Conservation (phyloP, 23 tunicate species). For the Phallusia fumigata region DNA sequence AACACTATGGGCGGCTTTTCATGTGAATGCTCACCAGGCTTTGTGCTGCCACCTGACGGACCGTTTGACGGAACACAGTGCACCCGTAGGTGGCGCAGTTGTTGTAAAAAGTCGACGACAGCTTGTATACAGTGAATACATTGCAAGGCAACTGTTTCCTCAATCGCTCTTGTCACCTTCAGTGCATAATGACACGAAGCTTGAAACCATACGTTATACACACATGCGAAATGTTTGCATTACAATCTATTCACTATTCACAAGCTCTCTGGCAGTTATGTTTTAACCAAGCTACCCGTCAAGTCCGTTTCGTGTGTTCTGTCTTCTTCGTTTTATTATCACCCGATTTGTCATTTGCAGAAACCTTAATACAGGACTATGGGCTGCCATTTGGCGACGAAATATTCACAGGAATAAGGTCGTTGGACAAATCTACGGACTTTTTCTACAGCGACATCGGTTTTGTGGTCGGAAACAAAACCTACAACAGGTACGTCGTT, state of each 20-base stretch:
- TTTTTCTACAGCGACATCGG: constrained; percentile 6
- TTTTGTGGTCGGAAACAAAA: neutral
- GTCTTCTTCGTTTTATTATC: too few species aligned
- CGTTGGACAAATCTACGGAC: neutral
- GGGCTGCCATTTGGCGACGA: constrained; percentile 1
- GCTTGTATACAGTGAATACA: too few species aligned
- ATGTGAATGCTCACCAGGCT: neutral
- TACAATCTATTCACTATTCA: too few species aligned
- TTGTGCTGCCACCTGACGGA: neutral
- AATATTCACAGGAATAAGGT: neutral
- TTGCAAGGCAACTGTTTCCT: too few species aligned
- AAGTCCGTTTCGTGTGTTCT: too few species aligned
- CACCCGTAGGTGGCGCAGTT: neutral
- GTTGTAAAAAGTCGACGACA: neutral
- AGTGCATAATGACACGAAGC: too few species aligned
- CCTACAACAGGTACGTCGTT: constrained; percentile 2
- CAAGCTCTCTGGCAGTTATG: too few species aligned
- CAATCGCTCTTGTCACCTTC: too few species aligned
- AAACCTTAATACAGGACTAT: neutral
- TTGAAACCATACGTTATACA: too few species aligned
- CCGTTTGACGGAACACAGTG: constrained; percentile 17
- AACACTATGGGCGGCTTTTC: neutral
- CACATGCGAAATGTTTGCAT: too few species aligned
- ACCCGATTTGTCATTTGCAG: neutral
- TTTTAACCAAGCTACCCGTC: too few species aligned